phyloP scores from a whole-genome alignment of 2,888 invertebrate genomes.

The Cheilosia vernalis region DNA sequence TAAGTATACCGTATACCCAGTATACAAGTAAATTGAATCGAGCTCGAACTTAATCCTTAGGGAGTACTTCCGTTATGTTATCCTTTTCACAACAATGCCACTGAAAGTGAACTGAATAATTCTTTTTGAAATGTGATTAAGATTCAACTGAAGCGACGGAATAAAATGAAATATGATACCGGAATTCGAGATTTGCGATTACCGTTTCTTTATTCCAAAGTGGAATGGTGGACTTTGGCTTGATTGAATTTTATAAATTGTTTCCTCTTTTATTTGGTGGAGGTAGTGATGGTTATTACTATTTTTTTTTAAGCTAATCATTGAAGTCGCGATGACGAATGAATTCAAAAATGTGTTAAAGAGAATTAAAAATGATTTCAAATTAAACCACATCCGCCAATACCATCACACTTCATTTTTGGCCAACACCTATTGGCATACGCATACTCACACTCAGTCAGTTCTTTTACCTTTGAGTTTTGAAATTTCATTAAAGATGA shows the following conservation, averaged over 20 bases:
- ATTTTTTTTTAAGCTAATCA: background rate
- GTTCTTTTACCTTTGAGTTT: too few species aligned
- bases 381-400: too few species aligned
- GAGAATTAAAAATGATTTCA: too few species aligned
- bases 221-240: slow-evolving; percentile 12
- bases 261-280: background rate
- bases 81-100: background rate
- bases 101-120: slow-evolving; percentile 31
- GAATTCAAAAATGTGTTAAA: too few species aligned
- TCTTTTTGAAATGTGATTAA: slow-evolving; percentile 42
- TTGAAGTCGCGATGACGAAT: too few species aligned
- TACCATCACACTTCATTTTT: too few species aligned
- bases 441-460: too few species aligned
- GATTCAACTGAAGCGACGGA: slow-evolving; percentile 26
- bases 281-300: background rate
- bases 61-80: slow-evolving; percentile 31
- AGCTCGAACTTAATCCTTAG: slow-evolving; percentile 13
- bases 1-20: background rate
- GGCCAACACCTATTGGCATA: too few species aligned
- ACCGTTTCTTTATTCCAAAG: slow-evolving; percentile 7
- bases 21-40: background rate
- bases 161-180: slow-evolving; percentile 42
- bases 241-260: slow-evolving; percentile 33
- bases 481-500: too few species aligned
- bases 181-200: slow-evolving; percentile 24